Evolutionary conservation across 2,888 invertebrate genomes (phyloP).

Genomic region (Coleophora deauratella): DNA sequence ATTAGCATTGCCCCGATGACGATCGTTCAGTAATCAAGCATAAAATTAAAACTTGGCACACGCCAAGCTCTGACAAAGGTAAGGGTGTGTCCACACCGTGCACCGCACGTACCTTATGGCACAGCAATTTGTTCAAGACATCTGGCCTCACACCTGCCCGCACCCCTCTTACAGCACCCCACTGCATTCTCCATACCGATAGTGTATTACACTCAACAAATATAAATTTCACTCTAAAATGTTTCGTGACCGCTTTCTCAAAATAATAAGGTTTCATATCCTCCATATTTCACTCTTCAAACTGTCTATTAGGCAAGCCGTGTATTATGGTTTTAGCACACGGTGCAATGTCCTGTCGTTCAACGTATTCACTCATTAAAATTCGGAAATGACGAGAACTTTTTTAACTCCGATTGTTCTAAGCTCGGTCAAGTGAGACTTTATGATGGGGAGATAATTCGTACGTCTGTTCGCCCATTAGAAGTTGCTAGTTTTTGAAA

Average conservation of each 20-base stretch:
- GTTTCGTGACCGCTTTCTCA: too few relatives aligned
- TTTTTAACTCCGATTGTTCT: conserved; percentile 54
- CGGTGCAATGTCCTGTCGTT: conserved; percentile 60
- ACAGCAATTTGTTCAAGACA: conserved; percentile 71
- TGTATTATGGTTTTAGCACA: conserved; percentile 57
- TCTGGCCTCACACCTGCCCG: conserved; percentile 71
- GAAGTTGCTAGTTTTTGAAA: conserved; percentile 28
- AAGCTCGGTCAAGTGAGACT: conserved; percentile 52
- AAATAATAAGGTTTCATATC: too few relatives aligned
- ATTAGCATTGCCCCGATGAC: conserved; percentile 45
- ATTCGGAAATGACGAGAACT: conserved; percentile 68
- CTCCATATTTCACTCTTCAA: neutral
- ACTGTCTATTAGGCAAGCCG: conserved; percentile 17
- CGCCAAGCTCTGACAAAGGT: conserved; percentile 56
- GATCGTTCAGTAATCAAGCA: conserved; percentile 66
- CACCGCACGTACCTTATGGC: conserved; percentile 64
- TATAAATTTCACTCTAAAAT: neutral
- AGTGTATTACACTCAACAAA: conserved; percentile 15
- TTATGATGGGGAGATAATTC: conserved; percentile 33
- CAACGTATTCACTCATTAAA: conserved; percentile 54
- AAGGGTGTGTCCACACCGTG: conserved; percentile 63
- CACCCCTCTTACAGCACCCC: conserved; percentile 31
- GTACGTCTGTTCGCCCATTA: conserved; percentile 40
- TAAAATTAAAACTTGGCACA: conserved; percentile 74
- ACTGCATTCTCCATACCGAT: conserved; percentile 44